These are phyloP conservation scores for Linnaemya tessellans DNA, from an alignment of 2,888 invertebrate genomes.

Conservation along the genomic window DNA sequence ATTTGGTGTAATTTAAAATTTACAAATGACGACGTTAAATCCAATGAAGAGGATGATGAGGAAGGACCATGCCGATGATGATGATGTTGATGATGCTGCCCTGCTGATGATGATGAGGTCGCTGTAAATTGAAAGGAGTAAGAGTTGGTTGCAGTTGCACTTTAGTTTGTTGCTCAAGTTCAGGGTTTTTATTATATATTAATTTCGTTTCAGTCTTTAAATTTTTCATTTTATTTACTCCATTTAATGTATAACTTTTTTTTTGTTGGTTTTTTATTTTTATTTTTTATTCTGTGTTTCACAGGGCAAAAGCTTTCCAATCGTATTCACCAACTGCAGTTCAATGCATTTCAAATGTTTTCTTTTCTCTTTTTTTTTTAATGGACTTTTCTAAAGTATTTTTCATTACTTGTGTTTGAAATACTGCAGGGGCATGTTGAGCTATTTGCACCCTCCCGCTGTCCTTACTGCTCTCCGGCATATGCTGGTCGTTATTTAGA, in stretches of 20 bases:
- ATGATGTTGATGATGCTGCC: neutral
- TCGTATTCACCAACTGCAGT: conserved; percentile 26
- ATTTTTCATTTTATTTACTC: conserved; percentile 28
- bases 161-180: conserved; percentile 51
- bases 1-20: conserved; percentile 65
- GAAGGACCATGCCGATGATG: neutral
- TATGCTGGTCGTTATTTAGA: conserved; percentile 21
- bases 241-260: neutral
- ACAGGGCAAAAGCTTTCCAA: conserved; percentile 31
- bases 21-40: conserved; percentile 51
- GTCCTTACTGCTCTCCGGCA: neutral
- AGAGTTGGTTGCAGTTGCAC: conserved; percentile 38
- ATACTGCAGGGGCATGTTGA: conserved; percentile 14
- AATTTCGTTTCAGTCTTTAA: neutral
- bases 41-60: conserved; percentile 8
- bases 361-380: neutral
- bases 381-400: conserved; percentile 14
- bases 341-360: conserved; percentile 37
- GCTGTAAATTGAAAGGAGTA: conserved; percentile 39
- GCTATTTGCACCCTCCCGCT: conserved; percentile 16
- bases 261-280: neutral
- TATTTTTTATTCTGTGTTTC: neutral
- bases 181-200: conserved; percentile 29
- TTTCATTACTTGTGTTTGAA: conserved; percentile 27
- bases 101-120: conserved; percentile 6